Evolutionary conservation across 53 echinoderm and acorn worm species (phyloP), one percentile per base, ranked within the genome.

Genomic region (Paracentrotus lividus): DNA sequence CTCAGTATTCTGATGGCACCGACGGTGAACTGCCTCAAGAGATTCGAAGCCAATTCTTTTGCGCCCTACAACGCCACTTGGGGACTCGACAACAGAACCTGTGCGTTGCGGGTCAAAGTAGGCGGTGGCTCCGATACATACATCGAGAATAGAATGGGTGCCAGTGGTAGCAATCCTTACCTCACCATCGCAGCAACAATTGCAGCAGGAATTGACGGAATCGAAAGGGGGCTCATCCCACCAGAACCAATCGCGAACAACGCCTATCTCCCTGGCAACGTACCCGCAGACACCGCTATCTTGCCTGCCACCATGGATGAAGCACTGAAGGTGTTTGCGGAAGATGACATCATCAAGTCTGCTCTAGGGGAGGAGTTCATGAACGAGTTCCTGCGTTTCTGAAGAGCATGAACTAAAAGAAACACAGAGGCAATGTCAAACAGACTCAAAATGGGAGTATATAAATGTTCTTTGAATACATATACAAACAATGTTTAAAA

Each of bases 61-160:
- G 85, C 93, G 57, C 89, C 95, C 24, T 88, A 85, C 76, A 95
- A 95, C 56, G 93, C 90, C 32, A 94, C 95, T 0, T 95, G 95
- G 95, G 95, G 94, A 10, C 33, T 94, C 32, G 95, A 94, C 66
- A 95, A 95, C 61, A 91, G 95, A 18, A 93, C 95, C 45, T 94
- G 95, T 86, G 94, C 94, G 55, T 27, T 95, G 23, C 94, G 94
- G 23, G 78, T 94, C 66, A 93, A 94, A 38, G 84, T 95, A 23
- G 84, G 85, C 5, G 92, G 88, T 24, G 95, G 77, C 24, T 21
- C 88, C 1, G 91, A 93, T 77, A 95, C 95, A 0, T 94, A 95
- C 75, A 58, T 95, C 44, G 95, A 95, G 90, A 94, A 95, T 86
- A 59, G 95, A 85, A 93, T 95, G 89, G 95, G 95, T 26, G 94